Conservation (phyloP, 2,888 invertebrate genomes). For the Epinotia nisella region DNA sequence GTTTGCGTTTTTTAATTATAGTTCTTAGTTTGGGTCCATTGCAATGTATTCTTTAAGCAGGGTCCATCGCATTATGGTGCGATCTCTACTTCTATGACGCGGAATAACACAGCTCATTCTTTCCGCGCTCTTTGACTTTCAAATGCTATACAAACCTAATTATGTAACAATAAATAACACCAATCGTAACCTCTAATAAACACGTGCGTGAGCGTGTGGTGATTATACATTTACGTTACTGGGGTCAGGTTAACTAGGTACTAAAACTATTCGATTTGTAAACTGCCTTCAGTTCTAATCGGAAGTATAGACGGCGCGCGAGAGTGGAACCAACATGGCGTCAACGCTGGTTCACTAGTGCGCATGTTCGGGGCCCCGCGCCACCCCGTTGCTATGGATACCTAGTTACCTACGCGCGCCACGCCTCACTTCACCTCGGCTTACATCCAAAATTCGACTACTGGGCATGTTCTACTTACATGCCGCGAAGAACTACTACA, state of each 20-base stretch:
- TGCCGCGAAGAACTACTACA: not conserved
- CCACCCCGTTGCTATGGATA: too few species aligned
- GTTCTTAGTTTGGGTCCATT: not conserved
- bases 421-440: too few species aligned
- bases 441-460: not conserved
- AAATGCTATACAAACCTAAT: slow-evolving; percentile 12
- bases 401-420: too few species aligned
- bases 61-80: not conserved
- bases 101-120: slow-evolving; percentile 2
- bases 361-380: too few species aligned
- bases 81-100: not conserved
- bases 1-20: not conserved
- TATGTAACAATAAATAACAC: slow-evolving; percentile 25
- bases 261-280: not conserved
- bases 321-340: not conserved
- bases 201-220: slow-evolving; percentile 37
- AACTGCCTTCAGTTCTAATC: not conserved
- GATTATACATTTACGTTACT: slow-evolving; percentile 11
- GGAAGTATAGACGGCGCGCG: not conserved
- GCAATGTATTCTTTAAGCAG: not conserved
- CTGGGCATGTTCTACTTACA: not conserved
- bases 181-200: slow-evolving; percentile 21
- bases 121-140: not conserved
- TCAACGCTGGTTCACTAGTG: too few species aligned
- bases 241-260: not conserved